A percentile compares a stretch with the other conserved stretches of the same genome.
Evolutionary conservation across 2,888 invertebrate genomes (phyloP).

Genomic region (Aphidius colemani): DNA sequence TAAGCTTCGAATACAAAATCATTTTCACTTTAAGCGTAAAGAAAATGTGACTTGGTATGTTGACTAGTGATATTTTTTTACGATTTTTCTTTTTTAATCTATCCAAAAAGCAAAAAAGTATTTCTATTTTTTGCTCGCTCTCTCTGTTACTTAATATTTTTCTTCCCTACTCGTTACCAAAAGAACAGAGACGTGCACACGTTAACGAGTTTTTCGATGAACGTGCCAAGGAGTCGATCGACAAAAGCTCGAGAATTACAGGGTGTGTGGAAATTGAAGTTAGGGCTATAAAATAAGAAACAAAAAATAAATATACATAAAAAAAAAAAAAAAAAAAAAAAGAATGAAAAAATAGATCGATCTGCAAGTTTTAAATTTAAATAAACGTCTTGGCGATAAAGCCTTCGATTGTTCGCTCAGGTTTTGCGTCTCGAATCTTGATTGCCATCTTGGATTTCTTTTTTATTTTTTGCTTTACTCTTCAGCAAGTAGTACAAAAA

Average conservation of each 20-base stretch:
- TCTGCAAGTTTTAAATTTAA: slow-evolving; percentile 55
- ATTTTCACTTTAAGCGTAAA: too few relatives aligned
- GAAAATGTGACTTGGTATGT: too few relatives aligned
- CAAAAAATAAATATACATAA: slow-evolving; percentile 9
- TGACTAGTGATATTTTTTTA: too few relatives aligned
- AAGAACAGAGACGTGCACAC: slow-evolving; percentile 35
- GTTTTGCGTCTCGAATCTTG: slow-evolving; percentile 33
- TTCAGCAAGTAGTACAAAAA: slow-evolving; percentile 8
- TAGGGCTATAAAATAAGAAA: slow-evolving; percentile 6
- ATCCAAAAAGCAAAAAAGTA: too few relatives aligned
- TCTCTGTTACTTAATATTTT: too few relatives aligned
- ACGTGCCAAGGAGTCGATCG: slow-evolving; percentile 53
- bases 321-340: slow-evolving; percentile 27
- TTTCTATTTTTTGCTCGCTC: too few relatives aligned
- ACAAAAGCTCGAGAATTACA: slow-evolving; percentile 51
- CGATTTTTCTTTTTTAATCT: too few relatives aligned
- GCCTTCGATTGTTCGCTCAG: slow-evolving; percentile 15
- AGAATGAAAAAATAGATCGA: slow-evolving; percentile 49
- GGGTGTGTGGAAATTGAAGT: slow-evolving; percentile 28
- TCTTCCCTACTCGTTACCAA: too few relatives aligned
- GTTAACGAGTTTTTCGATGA: slow-evolving; percentile 59
- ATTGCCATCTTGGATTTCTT: slow-evolving; percentile 25
- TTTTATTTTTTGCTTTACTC: slow-evolving; percentile 6
- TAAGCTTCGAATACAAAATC: too few relatives aligned
- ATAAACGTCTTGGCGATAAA: slow-evolving; percentile 48